These are phyloP conservation scores for Trissonchulus latispiculum DNA, from an alignment of 2,888 invertebrate species.

Conservation along the genomic window DNA sequence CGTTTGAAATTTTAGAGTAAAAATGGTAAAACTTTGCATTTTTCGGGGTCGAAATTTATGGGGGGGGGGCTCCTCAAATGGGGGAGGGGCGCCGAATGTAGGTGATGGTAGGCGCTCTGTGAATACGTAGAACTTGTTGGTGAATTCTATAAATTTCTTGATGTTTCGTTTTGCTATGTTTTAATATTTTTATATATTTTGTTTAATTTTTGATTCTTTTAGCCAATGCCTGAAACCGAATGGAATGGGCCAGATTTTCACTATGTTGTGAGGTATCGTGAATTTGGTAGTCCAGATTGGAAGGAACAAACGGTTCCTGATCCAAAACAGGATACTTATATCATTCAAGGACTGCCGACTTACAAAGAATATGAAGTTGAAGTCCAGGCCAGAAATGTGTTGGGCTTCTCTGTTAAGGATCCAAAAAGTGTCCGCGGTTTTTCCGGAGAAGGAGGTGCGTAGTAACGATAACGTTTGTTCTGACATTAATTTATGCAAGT, in stretches of 20 bases:
- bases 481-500: neutral
- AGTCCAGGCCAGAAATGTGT: constrained; percentile 75
- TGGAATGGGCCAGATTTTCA: constrained; percentile 85
- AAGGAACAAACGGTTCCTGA: constrained; percentile 22
- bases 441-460: constrained; percentile 71
- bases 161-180: too few relatives aligned
- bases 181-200: too few relatives aligned
- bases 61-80: too few relatives aligned
- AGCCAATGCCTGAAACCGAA: constrained; percentile 85
- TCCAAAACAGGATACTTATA: constrained; percentile 49
- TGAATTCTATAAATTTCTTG: too few relatives aligned
- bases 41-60: too few relatives aligned
- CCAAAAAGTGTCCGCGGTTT: constrained; percentile 69
- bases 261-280: constrained; percentile 75
- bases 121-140: too few relatives aligned
- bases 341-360: constrained; percentile 67
- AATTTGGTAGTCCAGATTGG: constrained; percentile 3
- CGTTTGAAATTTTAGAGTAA: too few relatives aligned
- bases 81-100: too few relatives aligned
- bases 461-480: neutral
- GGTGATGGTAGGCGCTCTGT: too few relatives aligned
- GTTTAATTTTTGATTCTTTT: too few relatives aligned
- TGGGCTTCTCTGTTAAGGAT: constrained; percentile 67
- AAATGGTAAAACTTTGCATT: too few relatives aligned
- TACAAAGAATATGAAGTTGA: constrained; percentile 77